Evolutionary conservation across 1,140 invertebrate genomes (phyloP), one percentile per base, ranked within the genome.

Genomic region (Drosophila asahinai): DNA sequence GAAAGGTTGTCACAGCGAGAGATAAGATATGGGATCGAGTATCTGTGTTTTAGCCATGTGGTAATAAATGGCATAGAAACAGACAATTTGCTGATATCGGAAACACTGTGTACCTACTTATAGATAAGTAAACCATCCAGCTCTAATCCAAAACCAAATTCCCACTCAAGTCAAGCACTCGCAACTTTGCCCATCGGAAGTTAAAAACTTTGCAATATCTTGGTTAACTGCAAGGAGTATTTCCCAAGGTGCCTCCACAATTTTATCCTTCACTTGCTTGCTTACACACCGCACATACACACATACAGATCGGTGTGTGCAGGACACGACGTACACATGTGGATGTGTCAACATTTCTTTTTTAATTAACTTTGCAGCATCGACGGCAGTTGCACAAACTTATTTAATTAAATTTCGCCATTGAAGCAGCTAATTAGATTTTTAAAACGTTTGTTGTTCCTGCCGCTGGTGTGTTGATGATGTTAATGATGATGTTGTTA

Each of bases 361-460:
- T 87, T 87, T 89, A 87, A 87, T 87, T 87, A 87, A 89, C 84
- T 87, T 83, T 80, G 57, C 81, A 83, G 68, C 83, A 83, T 71
- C 75, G 67, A 54, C 68, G 72, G 67, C 64, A 83, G 72, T 83
- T 87, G 68, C 81, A 83, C 57, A 80, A 87, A 89, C 84, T 87
- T 87, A 89, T 87, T 89, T 87, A 87, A 87, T 87, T 87, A 87
- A 87, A 78, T 78, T 89, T 81, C 63, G 83, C 81, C 84, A 87
- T 87, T 87, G 84, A 89, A 72, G 84, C 84, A 81, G 84, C 78
- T 89, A 87, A 87, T 87, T 87, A 87, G 84, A 77, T 87, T 87
- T 80, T 84, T 89, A 61, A 87, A 87, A 59, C 64, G 52, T 22
- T 60, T 74, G 17, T 62, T 74, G 25, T 71, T 65, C 55, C 22